These are phyloP conservation scores for Ascaphus truei DNA, from an alignment of 2,113 vertebrate genomes.

Conservation along the genomic window DNA sequence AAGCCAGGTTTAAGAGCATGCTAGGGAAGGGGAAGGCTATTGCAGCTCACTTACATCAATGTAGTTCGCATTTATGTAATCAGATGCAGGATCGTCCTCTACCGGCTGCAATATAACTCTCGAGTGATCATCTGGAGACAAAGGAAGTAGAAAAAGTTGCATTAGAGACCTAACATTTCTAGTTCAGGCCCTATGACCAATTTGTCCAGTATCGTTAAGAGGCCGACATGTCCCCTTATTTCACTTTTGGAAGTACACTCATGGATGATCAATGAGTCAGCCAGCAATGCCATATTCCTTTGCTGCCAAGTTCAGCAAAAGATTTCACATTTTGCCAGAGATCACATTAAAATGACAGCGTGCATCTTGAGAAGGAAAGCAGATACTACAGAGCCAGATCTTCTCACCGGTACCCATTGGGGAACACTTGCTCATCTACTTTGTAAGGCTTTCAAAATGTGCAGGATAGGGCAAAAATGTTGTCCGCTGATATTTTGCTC, in stretches of 20 bases:
- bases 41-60: constrained; percentile 95
- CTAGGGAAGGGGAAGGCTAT: constrained; percentile 57
- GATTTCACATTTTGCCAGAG: not conserved
- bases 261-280: no score
- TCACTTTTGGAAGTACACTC: no score
- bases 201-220: not conserved
- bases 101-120: constrained; percentile 97
- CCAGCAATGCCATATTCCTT: no score
- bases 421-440: not conserved
- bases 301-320: no score
- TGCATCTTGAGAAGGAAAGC: not conserved
- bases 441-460: no score
- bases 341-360: not conserved
- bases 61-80: constrained; percentile 99
- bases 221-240: no score
- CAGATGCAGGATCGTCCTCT: constrained; percentile 95
- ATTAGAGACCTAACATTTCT: no score
- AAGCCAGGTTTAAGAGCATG: constrained; percentile 45
- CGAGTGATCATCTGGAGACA: constrained; percentile 88
- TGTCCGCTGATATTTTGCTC: no score
- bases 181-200: not conserved
- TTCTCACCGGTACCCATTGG: not conserved
- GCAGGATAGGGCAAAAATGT: no score
- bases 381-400: no score
- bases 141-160: not conserved